Conservation (phyloP, 2,888 invertebrate species). For the Eumerus sabulonum region DNA sequence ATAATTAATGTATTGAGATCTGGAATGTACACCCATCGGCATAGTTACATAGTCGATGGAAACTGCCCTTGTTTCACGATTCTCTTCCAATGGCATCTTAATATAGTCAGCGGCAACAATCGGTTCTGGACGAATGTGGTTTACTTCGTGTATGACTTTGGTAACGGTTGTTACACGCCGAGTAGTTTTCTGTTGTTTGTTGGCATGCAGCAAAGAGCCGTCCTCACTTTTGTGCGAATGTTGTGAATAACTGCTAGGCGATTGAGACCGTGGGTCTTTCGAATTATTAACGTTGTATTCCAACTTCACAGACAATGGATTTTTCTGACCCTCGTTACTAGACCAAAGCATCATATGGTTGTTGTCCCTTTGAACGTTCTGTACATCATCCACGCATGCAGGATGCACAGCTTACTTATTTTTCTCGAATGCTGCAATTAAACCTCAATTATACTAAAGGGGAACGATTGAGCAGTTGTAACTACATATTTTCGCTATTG, state of each 20-base stretch:
- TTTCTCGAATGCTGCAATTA: slow-evolving; percentile 42
- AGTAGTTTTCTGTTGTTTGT: slow-evolving; percentile 84
- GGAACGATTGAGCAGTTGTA: no score
- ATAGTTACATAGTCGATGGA: slow-evolving; percentile 81
- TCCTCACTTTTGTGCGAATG: slow-evolving; percentile 64
- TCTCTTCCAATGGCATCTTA: slow-evolving; percentile 80
- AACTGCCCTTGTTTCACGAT: slow-evolving; percentile 81
- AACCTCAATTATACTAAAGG: slow-evolving; percentile 56
- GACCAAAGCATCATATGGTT: slow-evolving; percentile 68
- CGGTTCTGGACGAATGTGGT: slow-evolving; percentile 81
- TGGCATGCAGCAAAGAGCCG: slow-evolving; percentile 80
- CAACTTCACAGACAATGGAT: slow-evolving; percentile 64
- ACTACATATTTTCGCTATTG: no score
- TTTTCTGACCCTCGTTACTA: slow-evolving; percentile 65
- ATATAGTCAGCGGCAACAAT: slow-evolving; percentile 80
- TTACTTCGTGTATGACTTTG: slow-evolving; percentile 84
- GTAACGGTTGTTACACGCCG: slow-evolving; percentile 86
- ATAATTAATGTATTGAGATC: slow-evolving; percentile 80
- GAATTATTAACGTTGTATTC: slow-evolving; percentile 58
- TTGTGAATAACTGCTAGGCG: slow-evolving; percentile 64
- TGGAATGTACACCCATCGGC: slow-evolving; percentile 77
- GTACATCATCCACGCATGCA: slow-evolving; percentile 69
- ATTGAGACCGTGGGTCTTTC: slow-evolving; percentile 66
- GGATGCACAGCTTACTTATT: slow-evolving; percentile 56
- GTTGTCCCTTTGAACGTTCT: slow-evolving; percentile 53